A percentile compares a stretch with the other conserved stretches of the same genome.
These are phyloP conservation scores for Cheilosia scutellata DNA, from an alignment of 2,888 invertebrate genomes.

Conservation along the genomic window DNA sequence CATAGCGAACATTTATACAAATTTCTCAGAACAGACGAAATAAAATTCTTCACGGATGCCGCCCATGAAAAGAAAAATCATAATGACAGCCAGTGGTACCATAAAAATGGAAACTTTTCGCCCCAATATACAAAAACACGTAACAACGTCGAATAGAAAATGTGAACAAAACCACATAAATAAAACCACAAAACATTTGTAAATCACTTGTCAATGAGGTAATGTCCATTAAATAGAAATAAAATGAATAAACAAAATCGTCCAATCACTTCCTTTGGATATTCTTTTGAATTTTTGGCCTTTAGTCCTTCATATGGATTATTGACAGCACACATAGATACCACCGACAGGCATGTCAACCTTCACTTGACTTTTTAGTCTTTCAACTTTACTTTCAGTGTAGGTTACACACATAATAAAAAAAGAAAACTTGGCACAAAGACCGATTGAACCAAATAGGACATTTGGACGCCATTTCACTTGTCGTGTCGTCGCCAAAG, in stretches of 20 bases:
- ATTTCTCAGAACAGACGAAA: too few species aligned
- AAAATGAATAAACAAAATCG: slow-evolving; percentile 32
- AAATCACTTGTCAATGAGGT: slow-evolving; percentile 55
- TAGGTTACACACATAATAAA: neutral
- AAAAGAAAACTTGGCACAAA: slow-evolving; percentile 47
- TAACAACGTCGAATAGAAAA: slow-evolving; percentile 10
- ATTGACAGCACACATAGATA: neutral
- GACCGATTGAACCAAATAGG: slow-evolving; percentile 50
- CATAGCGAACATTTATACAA: slow-evolving; percentile 1
- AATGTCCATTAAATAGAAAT: slow-evolving; percentile 48
- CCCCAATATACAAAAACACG: neutral
- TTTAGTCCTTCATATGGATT: neutral
- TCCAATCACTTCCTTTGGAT: slow-evolving; percentile 38
- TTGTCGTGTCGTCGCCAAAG: neutral
- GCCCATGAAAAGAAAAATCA: neutral
- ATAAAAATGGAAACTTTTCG: slow-evolving; percentile 40
- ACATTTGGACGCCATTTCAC: slow-evolving; percentile 52
- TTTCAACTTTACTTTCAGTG: slow-evolving; percentile 10
- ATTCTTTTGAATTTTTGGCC: slow-evolving; percentile 10
- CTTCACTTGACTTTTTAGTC: slow-evolving; percentile 31
- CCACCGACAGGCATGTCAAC: slow-evolving; percentile 8
- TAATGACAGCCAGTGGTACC: neutral
- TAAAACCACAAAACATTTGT: slow-evolving; percentile 42
- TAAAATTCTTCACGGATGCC: neutral
- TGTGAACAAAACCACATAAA: slow-evolving; percentile 19